These are phyloP conservation scores for human (Homo sapiens) DNA, from an alignment of 2,113 vertebrate genomes.

Conservation along the genomic window GRCh38 chr18:75972501-75973000, in stretches of 20 bases:
- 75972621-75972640: background rate
- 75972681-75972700: background rate
- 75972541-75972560: background rate
- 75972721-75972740: background rate
- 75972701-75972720: background rate
- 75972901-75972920: background rate
- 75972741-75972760: background rate
- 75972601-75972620: background rate
- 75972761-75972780: background rate
- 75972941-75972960: background rate
- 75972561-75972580: background rate
- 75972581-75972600: background rate
- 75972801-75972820: background rate
- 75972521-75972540: background rate
- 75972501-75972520: background rate
- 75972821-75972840: background rate
- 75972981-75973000: background rate
- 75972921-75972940: background rate
- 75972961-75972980: background rate
- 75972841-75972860: background rate
- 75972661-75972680: background rate
- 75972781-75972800: background rate
- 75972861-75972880: background rate
- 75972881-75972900: background rate
- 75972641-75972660: background rate